phyloP scores from a whole-genome alignment of 2,797 vertebrate genomes.

The Dallia pectoralis region DNA sequence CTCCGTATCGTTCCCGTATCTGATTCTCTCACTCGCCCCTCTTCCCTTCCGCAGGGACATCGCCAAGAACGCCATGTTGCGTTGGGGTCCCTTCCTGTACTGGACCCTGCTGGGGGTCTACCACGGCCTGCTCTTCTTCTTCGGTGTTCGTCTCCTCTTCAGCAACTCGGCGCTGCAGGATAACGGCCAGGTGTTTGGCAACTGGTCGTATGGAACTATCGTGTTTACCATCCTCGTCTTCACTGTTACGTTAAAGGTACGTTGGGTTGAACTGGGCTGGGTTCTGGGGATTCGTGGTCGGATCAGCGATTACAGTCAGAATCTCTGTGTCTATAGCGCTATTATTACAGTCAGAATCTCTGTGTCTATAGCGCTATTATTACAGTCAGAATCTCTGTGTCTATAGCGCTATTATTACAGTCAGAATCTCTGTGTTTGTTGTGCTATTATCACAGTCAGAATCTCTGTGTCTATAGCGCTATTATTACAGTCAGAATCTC shows the following conservation, averaged over 20 bases:
- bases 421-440: no score
- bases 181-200: slow-evolving; percentile 95
- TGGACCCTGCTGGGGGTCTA: slow-evolving; percentile 93
- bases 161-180: slow-evolving; percentile 87
- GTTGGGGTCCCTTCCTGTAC: slow-evolving; percentile 89
- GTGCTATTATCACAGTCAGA: no score
- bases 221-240: slow-evolving; percentile 96
- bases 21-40: rapidly evolving
- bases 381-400: no score
- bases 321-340: no score
- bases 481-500: no score
- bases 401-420: no score
- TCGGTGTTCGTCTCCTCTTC: slow-evolving; percentile 89
- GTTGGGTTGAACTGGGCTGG: not conserved
- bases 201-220: slow-evolving; percentile 96
- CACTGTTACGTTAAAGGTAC: slow-evolving; percentile 98
- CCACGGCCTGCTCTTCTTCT: slow-evolving; percentile 94
- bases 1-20: not conserved
- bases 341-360: no score
- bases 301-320: not conserved
- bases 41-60: slow-evolving; percentile 75
- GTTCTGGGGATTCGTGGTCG: not conserved
- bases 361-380: no score
- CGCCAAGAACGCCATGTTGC: slow-evolving; percentile 92
- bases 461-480: no score